phyloP scores from a whole-genome alignment of 2,888 invertebrate genomes.

The Ecliptopera silaceata region DNA sequence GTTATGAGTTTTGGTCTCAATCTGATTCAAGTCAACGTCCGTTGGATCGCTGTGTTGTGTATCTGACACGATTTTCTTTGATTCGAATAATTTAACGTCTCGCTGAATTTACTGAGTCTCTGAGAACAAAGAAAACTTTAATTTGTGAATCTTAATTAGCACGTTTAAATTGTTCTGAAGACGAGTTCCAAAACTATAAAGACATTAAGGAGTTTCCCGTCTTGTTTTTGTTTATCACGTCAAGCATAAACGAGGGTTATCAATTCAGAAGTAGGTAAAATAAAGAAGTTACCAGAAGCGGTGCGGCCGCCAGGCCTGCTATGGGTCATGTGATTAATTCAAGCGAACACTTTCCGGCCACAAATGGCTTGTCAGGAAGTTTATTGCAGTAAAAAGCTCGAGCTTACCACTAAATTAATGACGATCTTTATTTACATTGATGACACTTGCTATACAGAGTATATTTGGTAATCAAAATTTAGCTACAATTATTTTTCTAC shows the following conservation, averaged over 20 bases:
- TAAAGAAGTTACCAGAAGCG: conserved; percentile 66
- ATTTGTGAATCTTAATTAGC: conserved; percentile 62
- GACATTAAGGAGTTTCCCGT: conserved; percentile 36
- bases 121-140: conserved; percentile 67
- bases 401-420: conserved; percentile 67
- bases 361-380: conserved; percentile 78
- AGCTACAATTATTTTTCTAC: too few species aligned
- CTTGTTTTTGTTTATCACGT: conserved; percentile 38
- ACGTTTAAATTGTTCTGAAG: conserved; percentile 50
- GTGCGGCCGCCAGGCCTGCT: conserved; percentile 52
- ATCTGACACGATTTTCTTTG: conserved; percentile 64
- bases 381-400: conserved; percentile 77
- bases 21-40: conserved; percentile 43
- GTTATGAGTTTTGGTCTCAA: conserved; percentile 46
- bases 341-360: conserved; percentile 70
- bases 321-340: conserved; percentile 73
- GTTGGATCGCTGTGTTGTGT: conserved; percentile 51
- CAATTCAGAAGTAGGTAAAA: conserved; percentile 51
- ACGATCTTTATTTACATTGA: conserved; percentile 73
- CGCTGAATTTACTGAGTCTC: conserved; percentile 60
- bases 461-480: neutral
- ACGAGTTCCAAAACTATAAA: conserved; percentile 45
- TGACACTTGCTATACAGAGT: conserved; percentile 59
- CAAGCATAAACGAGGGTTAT: conserved; percentile 39
- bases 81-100: conserved; percentile 67